These are phyloP conservation scores for Probaryconus sp. DNA, from an alignment of 1,140 invertebrate genomes.

Conservation along the genomic window DNA sequence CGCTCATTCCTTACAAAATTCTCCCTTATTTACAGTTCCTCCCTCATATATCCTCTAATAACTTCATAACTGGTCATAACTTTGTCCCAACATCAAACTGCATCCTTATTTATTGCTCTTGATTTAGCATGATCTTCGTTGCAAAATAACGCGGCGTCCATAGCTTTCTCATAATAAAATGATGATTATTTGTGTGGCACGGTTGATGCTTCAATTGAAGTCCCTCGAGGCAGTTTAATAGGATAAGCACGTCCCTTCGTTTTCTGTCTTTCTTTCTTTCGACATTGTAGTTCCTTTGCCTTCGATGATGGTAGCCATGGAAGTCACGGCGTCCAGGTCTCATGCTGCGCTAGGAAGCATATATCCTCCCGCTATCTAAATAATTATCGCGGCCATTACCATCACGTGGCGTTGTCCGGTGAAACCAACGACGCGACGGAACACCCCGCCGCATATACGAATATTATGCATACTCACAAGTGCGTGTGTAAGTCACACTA, in stretches of 20 bases:
- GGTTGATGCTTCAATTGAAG: constrained; percentile 48
- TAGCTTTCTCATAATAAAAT: constrained; percentile 1
- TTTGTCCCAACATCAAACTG: too few species aligned
- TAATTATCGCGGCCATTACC: constrained; percentile 76
- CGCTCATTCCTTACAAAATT: too few species aligned
- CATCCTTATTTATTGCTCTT: constrained; percentile 45
- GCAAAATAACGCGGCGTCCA: constrained; percentile 19
- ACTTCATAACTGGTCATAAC: too few species aligned
- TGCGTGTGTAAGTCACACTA: constrained; percentile 21
- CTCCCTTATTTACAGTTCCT: too few species aligned
- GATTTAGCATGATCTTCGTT: constrained; percentile 45
- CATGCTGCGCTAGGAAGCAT: constrained; percentile 76
- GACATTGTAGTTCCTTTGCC: constrained; percentile 36
- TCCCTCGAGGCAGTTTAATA: constrained; percentile 39
- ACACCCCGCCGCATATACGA: constrained; percentile 60
- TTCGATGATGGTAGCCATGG: constrained; percentile 60
- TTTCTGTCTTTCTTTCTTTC: constrained; percentile 56
- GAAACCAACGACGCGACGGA: constrained; percentile 65
- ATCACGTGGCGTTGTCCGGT: constrained; percentile 74
- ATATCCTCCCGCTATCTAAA: constrained; percentile 76
- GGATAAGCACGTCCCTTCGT: constrained; percentile 38
- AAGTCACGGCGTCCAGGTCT: constrained; percentile 68
- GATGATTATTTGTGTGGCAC: constrained; percentile 17
- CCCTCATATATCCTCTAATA: too few species aligned
- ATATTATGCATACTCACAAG: constrained; percentile 68